These are phyloP conservation scores for Chaenocephalus aceratus DNA, from an alignment of 2,113 vertebrate species.

Conservation along the genomic window DNA sequence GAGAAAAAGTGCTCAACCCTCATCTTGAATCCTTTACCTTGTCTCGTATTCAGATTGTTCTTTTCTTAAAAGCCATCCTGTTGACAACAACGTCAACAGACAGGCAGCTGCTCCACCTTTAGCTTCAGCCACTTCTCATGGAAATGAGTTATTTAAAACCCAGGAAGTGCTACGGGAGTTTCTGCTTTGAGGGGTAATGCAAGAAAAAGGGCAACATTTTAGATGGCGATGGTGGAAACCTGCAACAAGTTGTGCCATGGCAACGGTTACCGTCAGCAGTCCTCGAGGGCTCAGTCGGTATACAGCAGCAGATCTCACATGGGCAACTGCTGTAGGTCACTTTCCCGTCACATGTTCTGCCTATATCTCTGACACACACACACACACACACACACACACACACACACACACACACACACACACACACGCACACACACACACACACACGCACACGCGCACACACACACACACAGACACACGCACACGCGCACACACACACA, in stretches of 20 bases:
- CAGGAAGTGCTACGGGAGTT: constrained; percentile 4
- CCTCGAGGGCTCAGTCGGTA: constrained; percentile 14
- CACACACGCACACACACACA: no score
- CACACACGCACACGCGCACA: no score
- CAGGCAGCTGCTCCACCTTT: background rate
- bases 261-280: constrained; percentile 39
- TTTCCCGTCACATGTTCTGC: background rate
- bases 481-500: no score
- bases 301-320: constrained; percentile 28
- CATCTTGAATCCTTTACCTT: background rate
- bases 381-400: no score
- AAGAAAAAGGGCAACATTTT: background rate
- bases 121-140: background rate
- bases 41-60: background rate
- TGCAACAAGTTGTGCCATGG: constrained; percentile 51
- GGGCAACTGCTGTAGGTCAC: constrained; percentile 5
- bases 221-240: constrained; percentile 17
- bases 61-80: background rate
- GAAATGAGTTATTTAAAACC: background rate
- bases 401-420: fast-evolving
- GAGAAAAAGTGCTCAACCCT: background rate
- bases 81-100: background rate
- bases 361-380: no score
- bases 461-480: no score
- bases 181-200: background rate